Evolutionary conservation across 1,140 invertebrate genomes (phyloP).

Genomic region (Pseudoatta argentina): DNA sequence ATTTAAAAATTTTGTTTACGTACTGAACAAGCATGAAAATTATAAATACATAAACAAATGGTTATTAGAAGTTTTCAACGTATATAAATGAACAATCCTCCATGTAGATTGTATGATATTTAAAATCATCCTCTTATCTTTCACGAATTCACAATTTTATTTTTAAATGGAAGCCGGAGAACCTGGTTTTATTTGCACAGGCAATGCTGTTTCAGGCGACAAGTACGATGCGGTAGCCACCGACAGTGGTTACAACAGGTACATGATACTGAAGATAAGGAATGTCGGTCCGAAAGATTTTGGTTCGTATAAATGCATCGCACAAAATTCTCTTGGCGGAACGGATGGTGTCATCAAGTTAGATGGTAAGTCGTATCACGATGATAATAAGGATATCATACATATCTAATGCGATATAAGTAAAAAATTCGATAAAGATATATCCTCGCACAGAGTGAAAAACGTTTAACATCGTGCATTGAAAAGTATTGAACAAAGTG

Average conservation of each 20-base stretch:
- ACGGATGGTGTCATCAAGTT: conserved; percentile 97
- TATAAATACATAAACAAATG: not conserved
- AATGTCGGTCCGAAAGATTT: conserved; percentile 93
- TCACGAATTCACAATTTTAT: conserved; percentile 9
- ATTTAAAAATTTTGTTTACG: not conserved
- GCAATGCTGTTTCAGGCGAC: conserved; percentile 89
- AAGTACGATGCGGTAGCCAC: conserved; percentile 94
- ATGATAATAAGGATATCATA: not conserved
- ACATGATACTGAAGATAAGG: conserved; percentile 95
- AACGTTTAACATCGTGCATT: not conserved
- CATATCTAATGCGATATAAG: not conserved
- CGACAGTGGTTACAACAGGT: conserved; percentile 94
- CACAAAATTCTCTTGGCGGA: conserved; percentile 97
- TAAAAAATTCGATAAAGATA: conserved; percentile 21
- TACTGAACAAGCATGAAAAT: not conserved
- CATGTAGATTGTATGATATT: not conserved
- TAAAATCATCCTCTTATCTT: not conserved
- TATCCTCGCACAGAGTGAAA: not conserved
- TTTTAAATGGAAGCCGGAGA: conserved; percentile 55
- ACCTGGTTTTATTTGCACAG: conserved; percentile 81
- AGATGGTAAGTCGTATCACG: conserved; percentile 90
- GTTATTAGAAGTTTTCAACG: not conserved
- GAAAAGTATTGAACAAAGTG: conserved; percentile 35
- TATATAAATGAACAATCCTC: not conserved
- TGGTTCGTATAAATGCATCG: conserved; percentile 96